These are phyloP conservation scores for Octodonta nipae DNA, from an alignment of 2,888 invertebrate genomes.

Conservation along the genomic window DNA sequence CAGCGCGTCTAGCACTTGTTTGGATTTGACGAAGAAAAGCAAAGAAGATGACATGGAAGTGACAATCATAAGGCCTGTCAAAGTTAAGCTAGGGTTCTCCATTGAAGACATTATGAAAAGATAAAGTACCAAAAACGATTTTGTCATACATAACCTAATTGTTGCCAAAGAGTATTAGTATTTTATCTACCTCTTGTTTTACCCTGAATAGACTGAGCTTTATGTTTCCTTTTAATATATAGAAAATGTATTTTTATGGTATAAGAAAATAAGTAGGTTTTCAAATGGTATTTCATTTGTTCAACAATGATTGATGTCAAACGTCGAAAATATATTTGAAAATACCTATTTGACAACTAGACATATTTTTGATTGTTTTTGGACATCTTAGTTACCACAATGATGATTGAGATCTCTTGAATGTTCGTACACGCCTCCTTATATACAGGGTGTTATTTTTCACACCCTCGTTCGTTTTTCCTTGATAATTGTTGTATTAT, in stretches of 20 bases:
- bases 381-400: too few species aligned
- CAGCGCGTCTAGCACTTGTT: constrained; percentile 10
- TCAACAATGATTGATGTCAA: too few species aligned
- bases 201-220: constrained; percentile 11
- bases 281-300: too few species aligned
- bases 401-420: too few species aligned
- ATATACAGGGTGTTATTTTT: too few species aligned
- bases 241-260: not conserved
- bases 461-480: too few species aligned
- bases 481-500: too few species aligned
- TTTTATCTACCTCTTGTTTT: constrained; percentile 12
- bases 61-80: constrained; percentile 25
- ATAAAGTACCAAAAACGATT: constrained; percentile 32
- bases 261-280: constrained; percentile 2
- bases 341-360: too few species aligned
- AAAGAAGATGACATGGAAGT: constrained; percentile 8
- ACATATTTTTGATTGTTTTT: too few species aligned
- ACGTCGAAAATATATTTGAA: too few species aligned
- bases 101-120: constrained; percentile 83
- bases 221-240: not conserved
- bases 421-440: too few species aligned
- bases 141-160: not conserved
- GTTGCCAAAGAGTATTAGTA: constrained; percentile 15
- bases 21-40: constrained; percentile 28
- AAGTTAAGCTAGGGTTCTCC: constrained; percentile 58